These are phyloP conservation scores for Prunella himalayana DNA, from an alignment of 2,113 vertebrate species.

Conservation along the genomic window DNA sequence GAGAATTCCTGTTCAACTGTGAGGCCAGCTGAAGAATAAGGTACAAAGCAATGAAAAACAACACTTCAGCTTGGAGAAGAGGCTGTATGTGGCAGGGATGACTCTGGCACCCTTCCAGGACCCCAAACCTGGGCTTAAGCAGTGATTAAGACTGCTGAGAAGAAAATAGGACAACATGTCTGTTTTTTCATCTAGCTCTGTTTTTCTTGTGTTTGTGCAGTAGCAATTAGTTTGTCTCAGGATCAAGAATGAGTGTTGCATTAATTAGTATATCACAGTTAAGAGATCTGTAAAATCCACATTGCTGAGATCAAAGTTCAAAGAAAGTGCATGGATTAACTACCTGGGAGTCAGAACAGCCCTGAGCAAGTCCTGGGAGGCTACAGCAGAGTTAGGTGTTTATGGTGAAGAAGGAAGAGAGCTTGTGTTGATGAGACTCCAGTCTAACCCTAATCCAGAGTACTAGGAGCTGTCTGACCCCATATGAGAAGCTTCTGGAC, in stretches of 20 bases:
- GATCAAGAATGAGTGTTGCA: not conserved
- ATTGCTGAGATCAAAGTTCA: not conserved
- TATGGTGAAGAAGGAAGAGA: not conserved
- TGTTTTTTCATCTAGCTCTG: not conserved
- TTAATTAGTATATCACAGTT: not conserved
- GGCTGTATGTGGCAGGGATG: fast-evolving
- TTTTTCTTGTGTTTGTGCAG: not conserved
- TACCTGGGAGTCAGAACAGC: not conserved
- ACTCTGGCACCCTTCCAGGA: not conserved
- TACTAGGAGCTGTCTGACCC: not conserved
- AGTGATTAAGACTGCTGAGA: not conserved
- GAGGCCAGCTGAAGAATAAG: not conserved
- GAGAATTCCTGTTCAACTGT: not conserved
- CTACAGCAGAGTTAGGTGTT: not conserved
- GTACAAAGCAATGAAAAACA: not conserved
- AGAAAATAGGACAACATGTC: not conserved
- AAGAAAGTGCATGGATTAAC: not conserved
- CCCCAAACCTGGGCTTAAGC: too few relatives aligned
- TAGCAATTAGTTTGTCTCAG: not conserved
- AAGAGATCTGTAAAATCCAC: not conserved
- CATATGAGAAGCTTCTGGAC: not conserved
- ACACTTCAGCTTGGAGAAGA: not conserved
- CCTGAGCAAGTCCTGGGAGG: not conserved
- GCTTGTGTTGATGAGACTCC: not conserved
- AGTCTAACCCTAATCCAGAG: not conserved